Conservation (phyloP, 2,888 invertebrate genomes). For the Glaucopsyche alexis region DNA sequence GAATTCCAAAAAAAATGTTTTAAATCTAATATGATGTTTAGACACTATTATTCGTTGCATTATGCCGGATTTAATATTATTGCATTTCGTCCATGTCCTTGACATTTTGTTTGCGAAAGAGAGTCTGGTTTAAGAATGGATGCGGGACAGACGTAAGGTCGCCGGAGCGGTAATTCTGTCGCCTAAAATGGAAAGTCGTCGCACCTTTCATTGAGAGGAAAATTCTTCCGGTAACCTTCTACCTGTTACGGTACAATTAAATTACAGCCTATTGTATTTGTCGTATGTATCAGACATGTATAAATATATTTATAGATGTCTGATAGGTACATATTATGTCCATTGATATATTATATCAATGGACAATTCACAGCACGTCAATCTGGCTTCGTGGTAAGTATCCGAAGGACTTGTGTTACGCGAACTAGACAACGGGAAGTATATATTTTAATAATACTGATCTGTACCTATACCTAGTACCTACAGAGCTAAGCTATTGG, state of each 20-base stretch:
- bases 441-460: too few species aligned
- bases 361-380: too few species aligned
- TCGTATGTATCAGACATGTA: background rate
- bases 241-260: background rate
- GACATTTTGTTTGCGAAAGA: slow-evolving; percentile 5
- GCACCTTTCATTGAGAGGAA: slow-evolving; percentile 23
- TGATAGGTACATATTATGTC: too few species aligned
- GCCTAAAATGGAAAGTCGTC: background rate
- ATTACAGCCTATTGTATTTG: background rate
- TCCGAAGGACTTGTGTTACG: too few species aligned
- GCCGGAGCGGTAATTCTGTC: background rate
- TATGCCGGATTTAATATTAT: background rate
- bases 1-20: too few species aligned
- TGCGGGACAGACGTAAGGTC: background rate
- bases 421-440: too few species aligned
- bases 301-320: too few species aligned
- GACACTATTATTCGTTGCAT: background rate
- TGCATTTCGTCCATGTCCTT: background rate
- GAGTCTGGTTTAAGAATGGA: background rate
- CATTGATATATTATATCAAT: too few species aligned
- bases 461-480: too few species aligned
- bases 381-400: too few species aligned
- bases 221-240: slow-evolving; percentile 10
- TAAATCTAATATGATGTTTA: background rate
- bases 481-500: too few species aligned